Evolutionary conservation across 2,113 vertebrate species (phyloP), one percentile per base, ranked within the genome.

Genomic region (Bufo gargarizans): DNA sequence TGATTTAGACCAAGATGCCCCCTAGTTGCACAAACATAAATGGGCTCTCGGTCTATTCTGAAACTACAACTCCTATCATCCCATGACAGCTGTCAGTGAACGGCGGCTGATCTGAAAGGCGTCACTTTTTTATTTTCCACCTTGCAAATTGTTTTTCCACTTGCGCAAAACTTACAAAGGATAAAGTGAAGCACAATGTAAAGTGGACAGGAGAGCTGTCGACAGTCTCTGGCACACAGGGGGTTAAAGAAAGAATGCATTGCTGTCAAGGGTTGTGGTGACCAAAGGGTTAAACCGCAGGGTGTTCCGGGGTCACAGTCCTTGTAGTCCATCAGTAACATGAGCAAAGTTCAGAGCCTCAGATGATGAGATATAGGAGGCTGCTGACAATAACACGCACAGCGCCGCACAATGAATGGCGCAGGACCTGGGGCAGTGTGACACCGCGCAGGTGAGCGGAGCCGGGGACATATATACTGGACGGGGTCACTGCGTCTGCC

Each of bases 331-430:
- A 85, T 78, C 33, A 19, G n/a, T 72, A 61, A 67, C 1, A 86
- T 17, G 88, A 20, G 22, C 84, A 82, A 89, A 86, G 85, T 16
- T 14, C 84, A 89, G 77, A 81, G 17, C 65, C 16, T 81, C 45
- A 43, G 65, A 89, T 67, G 63, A 0, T 3, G 58, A 77, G 65
- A 89, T 74, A 47, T 47, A 58, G 22, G 16, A 17, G 3, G 20
- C 14, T 4, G 55, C 11, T 19, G n/a, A 59, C 50, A 77, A 8
- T 74, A 61, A 6, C 16, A 61, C 47, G 14, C 13, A 6, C 12
- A 20, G 8, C 13, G 19, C 55, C 6, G 56, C 56, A 5, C 5
- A 5, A 53, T 67, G 11, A 33, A 1, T 1, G 33, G 33, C 33
- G 1, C 33, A 33, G 33, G 33, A 33, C 33, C 33, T 33, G 33